Conservation (phyloP, 2,888 invertebrate genomes). For the Spodoptera littoralis region DNA sequence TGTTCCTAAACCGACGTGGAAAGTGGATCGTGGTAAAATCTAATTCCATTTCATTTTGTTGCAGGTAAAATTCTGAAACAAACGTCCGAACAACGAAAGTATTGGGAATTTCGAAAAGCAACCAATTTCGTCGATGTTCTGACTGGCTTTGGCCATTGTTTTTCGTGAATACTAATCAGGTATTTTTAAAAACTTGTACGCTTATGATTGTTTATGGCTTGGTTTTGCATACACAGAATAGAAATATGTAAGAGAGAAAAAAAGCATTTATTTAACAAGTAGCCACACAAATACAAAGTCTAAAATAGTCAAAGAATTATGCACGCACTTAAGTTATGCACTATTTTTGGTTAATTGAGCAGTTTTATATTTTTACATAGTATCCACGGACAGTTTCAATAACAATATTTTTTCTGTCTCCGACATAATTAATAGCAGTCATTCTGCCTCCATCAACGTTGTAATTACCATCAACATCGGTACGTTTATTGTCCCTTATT, state of each 20-base stretch:
- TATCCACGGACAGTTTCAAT: background rate
- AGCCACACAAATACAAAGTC: no score
- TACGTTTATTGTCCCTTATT: slow-evolving; percentile 37
- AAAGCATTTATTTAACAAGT: no score
- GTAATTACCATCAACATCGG: slow-evolving; percentile 29
- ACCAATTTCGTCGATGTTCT: slow-evolving; percentile 39
- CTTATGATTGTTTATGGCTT: slow-evolving; percentile 69
- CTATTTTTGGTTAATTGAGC: no score
- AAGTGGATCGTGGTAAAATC: background rate
- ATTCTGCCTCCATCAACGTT: slow-evolving; percentile 29
- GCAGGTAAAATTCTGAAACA: slow-evolving; percentile 24
- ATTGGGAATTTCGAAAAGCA: slow-evolving; percentile 21
- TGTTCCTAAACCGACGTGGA: background rate
- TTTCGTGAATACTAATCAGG: slow-evolving; percentile 61
- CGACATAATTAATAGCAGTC: slow-evolving; percentile 23
- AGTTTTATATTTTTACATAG: background rate
- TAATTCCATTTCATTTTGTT: slow-evolving; percentile 21
- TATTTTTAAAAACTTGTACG: slow-evolving; percentile 61
- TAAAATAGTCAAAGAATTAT: no score
- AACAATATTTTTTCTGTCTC: slow-evolving; percentile 1
- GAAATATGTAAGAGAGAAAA: no score
- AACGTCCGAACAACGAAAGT: slow-evolving; percentile 9
- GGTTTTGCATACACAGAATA: slow-evolving; percentile 62
- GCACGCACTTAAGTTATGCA: no score
- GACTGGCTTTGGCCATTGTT: slow-evolving; percentile 17